A percentile compares a stretch with the other conserved stretches of the same genome.
Evolutionary conservation across 2,888 invertebrate species (phyloP).

Genomic region (Tiliacea aurago): DNA sequence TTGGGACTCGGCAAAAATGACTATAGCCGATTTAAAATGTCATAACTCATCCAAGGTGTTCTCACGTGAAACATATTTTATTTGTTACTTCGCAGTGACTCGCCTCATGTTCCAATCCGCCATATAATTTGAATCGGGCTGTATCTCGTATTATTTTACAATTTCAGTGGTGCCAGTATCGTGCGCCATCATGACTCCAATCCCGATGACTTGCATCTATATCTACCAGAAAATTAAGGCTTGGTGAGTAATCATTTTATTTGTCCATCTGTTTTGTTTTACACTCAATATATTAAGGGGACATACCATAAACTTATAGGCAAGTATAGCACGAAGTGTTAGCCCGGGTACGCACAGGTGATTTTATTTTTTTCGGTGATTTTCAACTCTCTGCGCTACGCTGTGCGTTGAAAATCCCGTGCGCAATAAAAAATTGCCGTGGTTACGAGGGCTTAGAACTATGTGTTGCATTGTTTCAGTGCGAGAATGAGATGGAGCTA

Average conservation of each 20-base stretch:
- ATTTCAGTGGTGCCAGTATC: constrained; percentile 96
- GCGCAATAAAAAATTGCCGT: not conserved
- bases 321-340: not conserved
- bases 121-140: no score
- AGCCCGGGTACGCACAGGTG: not conserved
- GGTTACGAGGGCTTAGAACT: constrained; percentile 1
- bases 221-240: constrained; percentile 88
- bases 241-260: constrained; percentile 81
- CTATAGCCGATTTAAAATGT: no score
- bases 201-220: constrained; percentile 93
- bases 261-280: constrained; percentile 35
- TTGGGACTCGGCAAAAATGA: not conserved
- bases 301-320: constrained; percentile 16
- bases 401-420: not conserved
- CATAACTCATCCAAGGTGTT: no score
- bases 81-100: no score
- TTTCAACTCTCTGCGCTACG: not conserved
- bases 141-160: not conserved
- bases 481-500: constrained; percentile 27
- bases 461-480: constrained; percentile 39
- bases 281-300: constrained; percentile 7
- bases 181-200: constrained; percentile 97
- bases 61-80: no score
- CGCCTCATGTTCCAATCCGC: no score
- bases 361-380: no score